Percentiles rank a stretch among this genome's conserved stretches.
phyloP scores from a whole-genome alignment of 2,113 vertebrate genomes.

The Misgurnus anguillicaudatus region DNA sequence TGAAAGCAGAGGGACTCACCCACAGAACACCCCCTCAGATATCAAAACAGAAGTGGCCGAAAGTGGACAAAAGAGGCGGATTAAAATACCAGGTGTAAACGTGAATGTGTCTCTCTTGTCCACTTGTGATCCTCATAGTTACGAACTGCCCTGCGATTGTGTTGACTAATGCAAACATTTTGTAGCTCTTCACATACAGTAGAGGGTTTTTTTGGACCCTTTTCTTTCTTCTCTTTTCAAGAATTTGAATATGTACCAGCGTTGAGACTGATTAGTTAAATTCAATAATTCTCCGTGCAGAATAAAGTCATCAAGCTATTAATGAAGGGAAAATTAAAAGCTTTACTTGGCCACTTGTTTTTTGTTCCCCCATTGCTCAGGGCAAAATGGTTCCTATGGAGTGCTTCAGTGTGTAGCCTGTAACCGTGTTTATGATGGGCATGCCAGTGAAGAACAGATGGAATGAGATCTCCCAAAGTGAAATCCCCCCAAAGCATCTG shows the following conservation, averaged over 20 bases:
- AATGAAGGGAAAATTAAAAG: constrained; percentile 54
- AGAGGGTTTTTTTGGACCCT: constrained; percentile 13
- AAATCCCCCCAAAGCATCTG: constrained; percentile 66
- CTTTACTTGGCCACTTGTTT: constrained; percentile 45
- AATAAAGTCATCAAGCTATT: constrained; percentile 56
- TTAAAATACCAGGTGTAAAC: too few species aligned
- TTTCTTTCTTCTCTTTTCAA: background rate
- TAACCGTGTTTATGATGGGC: constrained; percentile 54
- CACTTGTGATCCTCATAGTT: too few species aligned
- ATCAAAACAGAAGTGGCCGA: too few species aligned
- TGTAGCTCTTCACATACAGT: background rate
- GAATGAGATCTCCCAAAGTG: constrained; percentile 65
- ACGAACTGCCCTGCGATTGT: too few species aligned
- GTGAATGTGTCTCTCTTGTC: too few species aligned
- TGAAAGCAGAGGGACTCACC: too few species aligned
- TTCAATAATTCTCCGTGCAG: constrained; percentile 43
- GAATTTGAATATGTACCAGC: constrained; percentile 31
- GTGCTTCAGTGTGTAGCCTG: constrained; percentile 53
- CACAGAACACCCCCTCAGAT: too few species aligned
- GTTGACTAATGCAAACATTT: background rate
- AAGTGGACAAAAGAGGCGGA: too few species aligned
- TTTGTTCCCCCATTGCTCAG: constrained; percentile 50
- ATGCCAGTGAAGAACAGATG: constrained; percentile 68
- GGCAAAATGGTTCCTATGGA: constrained; percentile 55
- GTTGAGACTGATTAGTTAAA: constrained; percentile 47